Evolutionary conservation across 2,797 vertebrate genomes (phyloP).

Genomic region (Megalops cyprinoides): DNA sequence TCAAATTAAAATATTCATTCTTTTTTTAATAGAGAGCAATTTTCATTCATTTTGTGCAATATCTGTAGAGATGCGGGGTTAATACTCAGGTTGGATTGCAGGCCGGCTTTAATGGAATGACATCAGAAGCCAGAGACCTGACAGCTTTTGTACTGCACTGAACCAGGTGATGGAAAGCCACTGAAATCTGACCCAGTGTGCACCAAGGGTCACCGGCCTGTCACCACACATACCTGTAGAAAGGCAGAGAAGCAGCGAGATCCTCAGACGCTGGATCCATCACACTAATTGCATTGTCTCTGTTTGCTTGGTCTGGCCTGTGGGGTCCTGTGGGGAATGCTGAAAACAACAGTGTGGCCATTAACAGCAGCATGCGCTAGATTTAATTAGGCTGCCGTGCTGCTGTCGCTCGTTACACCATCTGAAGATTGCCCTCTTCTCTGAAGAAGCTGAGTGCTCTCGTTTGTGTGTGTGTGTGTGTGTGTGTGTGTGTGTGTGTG

Average conservation of each 20-base stretch:
- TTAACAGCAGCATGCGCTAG: background rate
- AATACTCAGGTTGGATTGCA: background rate
- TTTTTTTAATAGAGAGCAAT: background rate
- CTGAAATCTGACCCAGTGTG: background rate
- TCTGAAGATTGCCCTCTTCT: slow-evolving; percentile 4
- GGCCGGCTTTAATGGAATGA: background rate
- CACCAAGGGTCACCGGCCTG: background rate
- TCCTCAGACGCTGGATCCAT: background rate
- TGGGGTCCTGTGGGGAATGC: slow-evolving; percentile 6
- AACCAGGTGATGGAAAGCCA: background rate
- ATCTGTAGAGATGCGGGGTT: background rate
- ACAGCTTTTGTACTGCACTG: background rate
- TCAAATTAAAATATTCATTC: background rate
- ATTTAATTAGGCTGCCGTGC: slow-evolving; percentile 26
- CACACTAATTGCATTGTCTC: slow-evolving; percentile 13
- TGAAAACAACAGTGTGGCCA: slow-evolving; percentile 17
- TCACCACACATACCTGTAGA: background rate
- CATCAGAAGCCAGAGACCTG: background rate
- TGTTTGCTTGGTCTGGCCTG: background rate
- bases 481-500: slow-evolving; percentile 14
- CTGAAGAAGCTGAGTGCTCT: background rate
- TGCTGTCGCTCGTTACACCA: background rate
- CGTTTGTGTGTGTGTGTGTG: background rate
- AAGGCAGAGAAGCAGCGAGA: background rate
- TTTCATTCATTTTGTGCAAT: background rate